Evolutionary conservation across 2,797 vertebrate species (phyloP).

Genomic region (Selene dorsalis): DNA sequence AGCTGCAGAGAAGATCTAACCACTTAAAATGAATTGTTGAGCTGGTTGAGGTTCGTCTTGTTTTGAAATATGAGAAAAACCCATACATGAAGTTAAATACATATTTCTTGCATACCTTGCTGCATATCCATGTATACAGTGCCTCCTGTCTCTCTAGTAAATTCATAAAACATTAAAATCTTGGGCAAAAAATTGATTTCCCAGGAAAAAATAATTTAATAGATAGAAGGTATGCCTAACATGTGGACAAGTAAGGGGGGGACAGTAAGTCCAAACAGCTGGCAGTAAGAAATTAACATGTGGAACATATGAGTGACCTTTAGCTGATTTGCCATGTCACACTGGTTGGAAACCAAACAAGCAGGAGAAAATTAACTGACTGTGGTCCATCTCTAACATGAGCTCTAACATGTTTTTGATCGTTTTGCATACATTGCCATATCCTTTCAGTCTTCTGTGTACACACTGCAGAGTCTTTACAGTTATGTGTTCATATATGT

Average conservation of each 20-base stretch:
- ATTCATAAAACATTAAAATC: not conserved
- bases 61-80: not conserved
- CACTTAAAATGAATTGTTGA: not conserved
- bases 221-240: not conserved
- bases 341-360: not conserved
- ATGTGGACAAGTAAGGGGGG: not conserved
- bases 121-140: not conserved
- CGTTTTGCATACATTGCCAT: not conserved
- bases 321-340: constrained; percentile 15
- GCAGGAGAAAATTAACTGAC: not conserved
- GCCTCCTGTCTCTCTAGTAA: not conserved
- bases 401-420: constrained; percentile 25
- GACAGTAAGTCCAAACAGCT: constrained; percentile 3
- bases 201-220: not conserved
- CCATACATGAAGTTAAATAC: not conserved
- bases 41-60: too few species aligned
- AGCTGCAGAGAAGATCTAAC: constrained; percentile 11
- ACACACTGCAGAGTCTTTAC: constrained; percentile 1
- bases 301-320: constrained; percentile 16
- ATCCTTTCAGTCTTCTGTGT: not conserved
- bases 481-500: not conserved
- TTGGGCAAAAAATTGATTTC: not conserved
- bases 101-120: not conserved
- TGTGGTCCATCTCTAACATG: not conserved
- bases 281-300: constrained; percentile 9